A percentile compares a stretch with the other conserved stretches of the same genome.
phyloP scores from a whole-genome alignment of 2,113 vertebrate genomes.

The Rostratula benghalensis region DNA sequence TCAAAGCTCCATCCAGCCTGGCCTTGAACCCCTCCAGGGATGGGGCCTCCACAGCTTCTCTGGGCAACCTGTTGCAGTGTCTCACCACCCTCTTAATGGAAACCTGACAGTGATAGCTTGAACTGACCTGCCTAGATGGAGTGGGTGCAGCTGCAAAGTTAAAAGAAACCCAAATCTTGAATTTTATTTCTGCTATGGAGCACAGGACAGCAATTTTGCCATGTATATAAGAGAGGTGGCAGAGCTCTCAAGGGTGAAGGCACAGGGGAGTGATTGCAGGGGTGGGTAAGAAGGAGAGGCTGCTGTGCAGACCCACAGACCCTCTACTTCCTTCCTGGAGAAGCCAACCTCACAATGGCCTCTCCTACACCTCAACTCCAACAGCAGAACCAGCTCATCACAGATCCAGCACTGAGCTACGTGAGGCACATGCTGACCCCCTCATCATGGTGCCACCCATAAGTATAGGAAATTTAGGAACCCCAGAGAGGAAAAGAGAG shows the following conservation, averaged over 20 bases:
- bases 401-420: neutral
- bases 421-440: accelerated
- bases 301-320: neutral
- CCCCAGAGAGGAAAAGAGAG: neutral
- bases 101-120: neutral
- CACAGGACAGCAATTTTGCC: neutral
- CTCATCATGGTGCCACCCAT: neutral
- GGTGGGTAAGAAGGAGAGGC: neutral
- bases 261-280: accelerated
- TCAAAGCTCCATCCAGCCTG: neutral
- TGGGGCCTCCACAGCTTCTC: neutral
- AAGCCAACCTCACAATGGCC: neutral
- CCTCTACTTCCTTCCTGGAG: neutral
- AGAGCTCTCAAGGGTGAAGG: neutral
- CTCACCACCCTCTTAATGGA: neutral
- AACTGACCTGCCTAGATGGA: neutral
- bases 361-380: neutral
- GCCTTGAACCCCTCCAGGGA: neutral
- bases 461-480: neutral
- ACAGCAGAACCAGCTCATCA: neutral
- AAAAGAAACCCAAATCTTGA: neutral
- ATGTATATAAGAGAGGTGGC: neutral
- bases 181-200: neutral
- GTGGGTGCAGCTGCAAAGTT: neutral
- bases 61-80: neutral